phyloP scores from a whole-genome alignment of 2,113 vertebrate species.

The Amblyornis subalaris region DNA sequence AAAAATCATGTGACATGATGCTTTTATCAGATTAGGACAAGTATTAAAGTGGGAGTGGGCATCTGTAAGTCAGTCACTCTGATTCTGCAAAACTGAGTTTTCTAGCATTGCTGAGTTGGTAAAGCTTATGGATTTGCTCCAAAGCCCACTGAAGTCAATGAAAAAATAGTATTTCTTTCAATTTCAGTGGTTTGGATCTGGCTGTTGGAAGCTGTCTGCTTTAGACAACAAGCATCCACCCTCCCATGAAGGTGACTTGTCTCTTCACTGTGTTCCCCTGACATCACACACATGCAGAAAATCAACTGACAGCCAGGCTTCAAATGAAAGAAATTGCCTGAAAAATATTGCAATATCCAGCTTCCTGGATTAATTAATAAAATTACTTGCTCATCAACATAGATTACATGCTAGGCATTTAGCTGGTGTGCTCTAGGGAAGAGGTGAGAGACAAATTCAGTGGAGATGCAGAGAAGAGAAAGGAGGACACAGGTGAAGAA shows the following conservation, averaged over 20 bases:
- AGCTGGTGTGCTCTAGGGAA: background rate
- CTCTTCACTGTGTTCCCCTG: background rate
- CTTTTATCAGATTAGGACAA: background rate
- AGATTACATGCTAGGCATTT: slow-evolving; percentile 25
- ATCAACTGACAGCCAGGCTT: background rate
- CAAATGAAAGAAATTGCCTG: background rate
- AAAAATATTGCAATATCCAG: background rate
- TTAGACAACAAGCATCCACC: background rate
- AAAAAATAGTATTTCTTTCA: background rate
- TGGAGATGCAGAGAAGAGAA: background rate
- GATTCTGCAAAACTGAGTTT: background rate
- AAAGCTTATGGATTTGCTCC: background rate
- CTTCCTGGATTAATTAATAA: slow-evolving; percentile 32
- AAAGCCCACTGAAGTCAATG: background rate
- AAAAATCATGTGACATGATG: background rate
- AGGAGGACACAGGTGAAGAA: background rate
- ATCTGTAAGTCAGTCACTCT: background rate
- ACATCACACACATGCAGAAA: background rate
- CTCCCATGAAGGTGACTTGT: background rate
- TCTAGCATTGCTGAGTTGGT: background rate
- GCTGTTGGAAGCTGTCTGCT: background rate
- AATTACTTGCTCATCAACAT: slow-evolving; percentile 43
- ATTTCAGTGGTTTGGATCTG: background rate
- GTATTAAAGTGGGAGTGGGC: background rate
- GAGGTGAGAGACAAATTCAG: background rate